Evolutionary conservation across 1,140 invertebrate genomes (phyloP).

Genomic region (Drosophila kanapiae): DNA sequence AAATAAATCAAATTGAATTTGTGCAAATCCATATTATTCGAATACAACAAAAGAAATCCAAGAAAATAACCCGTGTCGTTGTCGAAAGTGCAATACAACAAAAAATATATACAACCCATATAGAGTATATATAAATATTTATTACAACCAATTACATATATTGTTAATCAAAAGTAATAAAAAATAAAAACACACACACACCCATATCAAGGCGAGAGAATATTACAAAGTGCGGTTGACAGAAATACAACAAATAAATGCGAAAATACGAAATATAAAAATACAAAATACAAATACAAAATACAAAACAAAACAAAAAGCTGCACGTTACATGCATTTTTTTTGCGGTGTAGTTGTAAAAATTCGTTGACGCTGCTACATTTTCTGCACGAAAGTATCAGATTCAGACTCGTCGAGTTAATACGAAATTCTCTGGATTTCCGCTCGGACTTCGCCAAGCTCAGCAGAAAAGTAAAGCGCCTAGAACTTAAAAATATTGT

Average conservation of each 20-base stretch:
- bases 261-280: conserved; percentile 9
- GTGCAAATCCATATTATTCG: conserved; percentile 63
- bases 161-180: conserved; percentile 60
- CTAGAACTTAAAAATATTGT: conserved; percentile 16
- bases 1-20: conserved; percentile 34
- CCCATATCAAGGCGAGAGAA: conserved; percentile 37
- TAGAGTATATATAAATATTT: conserved; percentile 23
- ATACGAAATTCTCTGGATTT: conserved; percentile 59
- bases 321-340: conserved; percentile 40
- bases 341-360: conserved; percentile 58
- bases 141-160: conserved; percentile 54
- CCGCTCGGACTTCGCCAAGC: conserved; percentile 44
- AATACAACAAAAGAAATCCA: conserved; percentile 48
- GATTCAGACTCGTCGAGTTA: conserved; percentile 22
- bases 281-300: conserved; percentile 24
- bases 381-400: conserved; percentile 30
- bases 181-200: conserved; percentile 12
- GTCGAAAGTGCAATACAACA: conserved; percentile 66
- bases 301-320: conserved; percentile 32
- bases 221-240: conserved; percentile 41
- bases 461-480: conserved; percentile 30
- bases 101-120: conserved; percentile 25
- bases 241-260: conserved; percentile 21
- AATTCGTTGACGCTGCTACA: conserved; percentile 53
- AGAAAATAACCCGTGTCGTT: conserved; percentile 36